Evolutionary conservation across 2,797 vertebrate species (phyloP).

Genomic region (Chlorospingus semifuscus): DNA sequence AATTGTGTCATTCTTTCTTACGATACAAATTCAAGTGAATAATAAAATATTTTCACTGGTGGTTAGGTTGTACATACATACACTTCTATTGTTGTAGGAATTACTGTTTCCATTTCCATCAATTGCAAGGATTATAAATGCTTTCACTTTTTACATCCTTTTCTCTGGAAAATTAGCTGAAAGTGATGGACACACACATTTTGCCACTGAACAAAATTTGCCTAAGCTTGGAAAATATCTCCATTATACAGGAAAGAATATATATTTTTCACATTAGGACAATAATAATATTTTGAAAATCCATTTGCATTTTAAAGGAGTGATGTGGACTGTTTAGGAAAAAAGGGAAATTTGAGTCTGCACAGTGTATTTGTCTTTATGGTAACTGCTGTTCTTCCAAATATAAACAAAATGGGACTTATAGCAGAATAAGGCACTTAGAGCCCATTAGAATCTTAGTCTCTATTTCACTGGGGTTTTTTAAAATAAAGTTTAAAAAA

Average conservation of each 20-base stretch:
- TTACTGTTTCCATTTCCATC: not conserved
- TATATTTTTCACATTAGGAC: not conserved
- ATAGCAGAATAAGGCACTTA: not conserved
- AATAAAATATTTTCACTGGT: not conserved
- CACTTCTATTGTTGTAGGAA: not conserved
- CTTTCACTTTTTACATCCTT: not conserved
- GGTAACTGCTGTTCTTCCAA: not conserved
- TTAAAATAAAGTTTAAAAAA: not conserved
- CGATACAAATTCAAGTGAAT: not conserved
- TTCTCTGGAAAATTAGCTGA: not conserved
- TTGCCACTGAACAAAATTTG: not conserved
- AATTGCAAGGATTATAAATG: not conserved
- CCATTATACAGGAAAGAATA: not conserved
- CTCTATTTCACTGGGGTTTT: not conserved
- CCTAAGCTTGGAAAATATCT: not conserved
- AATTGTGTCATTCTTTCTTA: not conserved
- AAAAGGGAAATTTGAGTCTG: not conserved
- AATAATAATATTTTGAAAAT: not conserved
- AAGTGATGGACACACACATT: not conserved
- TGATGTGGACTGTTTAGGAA: not conserved
- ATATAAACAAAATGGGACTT: not conserved
- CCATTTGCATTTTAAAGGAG: not conserved
- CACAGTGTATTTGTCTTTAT: not conserved
- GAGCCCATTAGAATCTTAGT: not conserved
- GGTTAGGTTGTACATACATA: not conserved